Evolutionary conservation across 2,113 vertebrate genomes (phyloP).

Genomic region (Dipodomys ordii): DNA sequence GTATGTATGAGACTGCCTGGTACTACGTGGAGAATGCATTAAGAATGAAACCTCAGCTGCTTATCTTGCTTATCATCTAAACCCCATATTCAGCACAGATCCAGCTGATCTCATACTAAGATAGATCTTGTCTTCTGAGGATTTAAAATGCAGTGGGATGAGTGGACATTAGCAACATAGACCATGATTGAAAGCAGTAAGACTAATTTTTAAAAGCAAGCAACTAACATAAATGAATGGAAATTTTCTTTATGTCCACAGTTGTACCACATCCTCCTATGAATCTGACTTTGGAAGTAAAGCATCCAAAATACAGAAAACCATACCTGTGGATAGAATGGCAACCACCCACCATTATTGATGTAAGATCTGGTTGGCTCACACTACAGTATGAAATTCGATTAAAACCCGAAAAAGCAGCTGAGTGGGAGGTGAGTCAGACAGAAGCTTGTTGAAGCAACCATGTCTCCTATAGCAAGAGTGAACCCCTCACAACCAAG

Average conservation of each 20-base stretch:
- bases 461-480: background rate
- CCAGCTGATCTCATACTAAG: background rate
- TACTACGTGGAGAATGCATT: background rate
- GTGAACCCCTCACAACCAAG: background rate
- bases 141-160: background rate
- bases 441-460: background rate
- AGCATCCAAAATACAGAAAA: slow-evolving; percentile 81
- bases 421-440: slow-evolving; percentile 93
- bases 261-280: slow-evolving; percentile 93
- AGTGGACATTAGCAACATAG: background rate
- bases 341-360: slow-evolving; percentile 89
- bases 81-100: background rate
- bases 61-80: background rate
- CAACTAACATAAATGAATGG: background rate
- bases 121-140: background rate
- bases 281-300: slow-evolving; percentile 87
- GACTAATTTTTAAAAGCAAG: background rate
- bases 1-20: background rate
- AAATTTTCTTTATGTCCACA: slow-evolving; percentile 80
- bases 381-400: slow-evolving; percentile 93
- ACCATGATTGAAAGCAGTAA: background rate
- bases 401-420: slow-evolving; percentile 88
- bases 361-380: slow-evolving; percentile 91
- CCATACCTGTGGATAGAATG: slow-evolving; percentile 90
- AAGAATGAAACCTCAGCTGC: background rate